A percentile compares a stretch with the other conserved stretches of the same genome.
Conservation (phyloP, 2,113 vertebrate species). For the Mus pahari region DNA sequence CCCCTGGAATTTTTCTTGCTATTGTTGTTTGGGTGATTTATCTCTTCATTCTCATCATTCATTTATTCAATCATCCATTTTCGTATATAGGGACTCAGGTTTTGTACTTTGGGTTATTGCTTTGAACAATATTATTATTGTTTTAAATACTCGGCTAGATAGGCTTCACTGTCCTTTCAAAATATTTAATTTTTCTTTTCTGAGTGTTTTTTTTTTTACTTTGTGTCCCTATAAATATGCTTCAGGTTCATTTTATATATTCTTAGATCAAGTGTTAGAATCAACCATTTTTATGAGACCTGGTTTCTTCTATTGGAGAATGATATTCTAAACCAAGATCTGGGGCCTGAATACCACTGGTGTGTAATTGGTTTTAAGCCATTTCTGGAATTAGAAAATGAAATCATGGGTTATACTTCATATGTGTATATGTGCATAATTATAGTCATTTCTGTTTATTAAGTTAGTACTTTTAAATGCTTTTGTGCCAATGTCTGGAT, state of each 20-base stretch:
- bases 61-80: neutral
- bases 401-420: neutral
- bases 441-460: neutral
- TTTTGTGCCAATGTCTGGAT: neutral
- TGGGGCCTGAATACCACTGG: neutral
- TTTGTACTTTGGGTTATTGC: neutral
- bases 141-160: neutral
- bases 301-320: constrained; percentile 35
- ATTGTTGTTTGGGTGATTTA: neutral
- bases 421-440: neutral
- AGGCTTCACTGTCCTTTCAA: neutral
- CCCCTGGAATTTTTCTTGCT: neutral
- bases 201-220: neutral
- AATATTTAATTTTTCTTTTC: neutral
- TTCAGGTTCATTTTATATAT: neutral
- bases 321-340: neutral
- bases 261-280: neutral
- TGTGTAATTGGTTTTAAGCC: neutral
- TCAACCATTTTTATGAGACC: constrained; percentile 12
- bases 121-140: neutral
- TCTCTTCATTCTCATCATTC: neutral
- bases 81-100: neutral
- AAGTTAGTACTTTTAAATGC: neutral
- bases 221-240: neutral
- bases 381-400: neutral